Evolutionary conservation across 2,888 invertebrate species (phyloP).

Genomic region (Heliothis peltigera): DNA sequence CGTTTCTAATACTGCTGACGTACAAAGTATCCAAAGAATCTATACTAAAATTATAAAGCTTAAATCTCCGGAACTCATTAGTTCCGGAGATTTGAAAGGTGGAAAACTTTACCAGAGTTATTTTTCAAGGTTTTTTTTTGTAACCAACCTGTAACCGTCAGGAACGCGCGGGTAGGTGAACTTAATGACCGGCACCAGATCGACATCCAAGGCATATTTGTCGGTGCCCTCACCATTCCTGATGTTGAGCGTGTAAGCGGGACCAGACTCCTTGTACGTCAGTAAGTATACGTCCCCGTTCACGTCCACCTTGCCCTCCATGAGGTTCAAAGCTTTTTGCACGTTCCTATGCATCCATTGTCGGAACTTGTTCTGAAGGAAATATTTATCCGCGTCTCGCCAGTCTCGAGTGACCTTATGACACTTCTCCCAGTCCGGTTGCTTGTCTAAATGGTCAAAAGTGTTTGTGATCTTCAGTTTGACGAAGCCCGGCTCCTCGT

Average conservation of each 20-base stretch:
- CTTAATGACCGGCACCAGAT: slow-evolving; percentile 88
- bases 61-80: too few relatives aligned
- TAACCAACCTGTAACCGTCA: slow-evolving; percentile 75
- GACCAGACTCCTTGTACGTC: slow-evolving; percentile 83
- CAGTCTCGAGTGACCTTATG: slow-evolving; percentile 81
- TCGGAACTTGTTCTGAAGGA: slow-evolving; percentile 85
- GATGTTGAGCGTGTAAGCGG: slow-evolving; percentile 89
- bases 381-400: slow-evolving; percentile 83
- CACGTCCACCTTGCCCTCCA: slow-evolving; percentile 72
- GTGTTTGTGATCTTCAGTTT: slow-evolving; percentile 77
- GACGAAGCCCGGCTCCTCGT: slow-evolving; percentile 85
- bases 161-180: slow-evolving; percentile 84
- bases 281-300: slow-evolving; percentile 75
- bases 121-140: not conserved
- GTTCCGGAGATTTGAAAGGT: too few relatives aligned
- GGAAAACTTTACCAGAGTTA: too few relatives aligned
- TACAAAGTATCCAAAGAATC: too few relatives aligned
- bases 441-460: slow-evolving; percentile 79
- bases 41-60: too few relatives aligned
- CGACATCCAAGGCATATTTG: slow-evolving; percentile 82
- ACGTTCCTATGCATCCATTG: slow-evolving; percentile 89
- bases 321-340: slow-evolving; percentile 79
- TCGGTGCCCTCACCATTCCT: slow-evolving; percentile 66
- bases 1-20: too few relatives aligned
- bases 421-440: slow-evolving; percentile 78